Evolutionary conservation across 2,113 vertebrate species (phyloP), one percentile per base, ranked within the genome.

Genomic region (Etheostoma cragini): DNA sequence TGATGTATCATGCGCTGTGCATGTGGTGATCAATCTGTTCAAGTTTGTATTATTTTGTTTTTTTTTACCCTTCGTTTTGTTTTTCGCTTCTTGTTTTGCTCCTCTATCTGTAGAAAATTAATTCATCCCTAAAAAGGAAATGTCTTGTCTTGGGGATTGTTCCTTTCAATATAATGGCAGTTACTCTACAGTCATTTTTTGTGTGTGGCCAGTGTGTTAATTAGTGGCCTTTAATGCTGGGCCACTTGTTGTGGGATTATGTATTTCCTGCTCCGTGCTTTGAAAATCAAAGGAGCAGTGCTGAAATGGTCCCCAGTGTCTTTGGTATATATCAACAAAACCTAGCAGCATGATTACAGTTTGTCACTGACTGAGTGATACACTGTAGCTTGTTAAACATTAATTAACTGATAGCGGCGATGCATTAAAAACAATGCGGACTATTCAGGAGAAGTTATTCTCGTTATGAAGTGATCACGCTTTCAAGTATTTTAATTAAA

Each of bases 381-480:
- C 89, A 89, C 87, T 87, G 88, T 87, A 90, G 87, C 89, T 85
- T 85, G 93, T 94, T 90, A 94, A 92, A 92, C 90, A 94, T 92
- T 92, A 92, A 94, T 93, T 94, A 93, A 94, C 90, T 90, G 90
- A 94, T 93, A 91, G 92, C 80, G 47, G 68, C 57, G 88, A 87
- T 78, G 78, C 78, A 67, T 83, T 86, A 86, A 71, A 72, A 86
- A 50, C 68, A 81, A 53, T 54, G 73, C 60, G 47, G 52, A 67
- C 66, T 30, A 71, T 79, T 84, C 74, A 79, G 64, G 49, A 65
- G 33, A 73, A 86, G 85, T 73, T 76, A 16, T 11, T 73, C 58
- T 85, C 78, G 80, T 88, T 88, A 85, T 56, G 63, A 83, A 81
- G 73, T 26, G 85, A 85, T 84, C 63, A 63, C 47, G 87, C 82